Percentiles rank a stretch among this genome's conserved stretches.
Evolutionary conservation across 2,888 invertebrate species (phyloP).

Genomic region (Diplolepis rosae): DNA sequence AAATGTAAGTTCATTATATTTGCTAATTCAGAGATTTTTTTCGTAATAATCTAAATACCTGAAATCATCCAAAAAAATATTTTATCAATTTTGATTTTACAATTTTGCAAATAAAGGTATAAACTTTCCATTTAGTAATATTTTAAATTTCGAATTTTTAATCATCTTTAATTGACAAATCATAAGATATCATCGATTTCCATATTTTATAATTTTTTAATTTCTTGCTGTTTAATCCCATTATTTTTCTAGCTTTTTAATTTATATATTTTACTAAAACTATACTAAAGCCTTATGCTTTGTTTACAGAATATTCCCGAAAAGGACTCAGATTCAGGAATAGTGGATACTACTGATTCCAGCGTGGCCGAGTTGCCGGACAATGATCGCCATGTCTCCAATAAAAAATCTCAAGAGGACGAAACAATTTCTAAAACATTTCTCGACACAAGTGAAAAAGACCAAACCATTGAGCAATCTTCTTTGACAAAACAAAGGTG

Average conservation of each 20-base stretch:
- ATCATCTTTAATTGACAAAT: no score
- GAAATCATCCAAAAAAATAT: no score
- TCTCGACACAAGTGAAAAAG: slow-evolving; percentile 72
- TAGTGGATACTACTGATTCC: slow-evolving; percentile 33
- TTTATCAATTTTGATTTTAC: background rate
- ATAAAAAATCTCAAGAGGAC: slow-evolving; percentile 38
- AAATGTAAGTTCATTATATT: slow-evolving; percentile 57
- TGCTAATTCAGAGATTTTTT: no score
- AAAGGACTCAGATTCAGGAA: slow-evolving; percentile 68
- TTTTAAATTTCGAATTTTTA: no score
- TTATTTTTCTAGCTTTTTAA: background rate
- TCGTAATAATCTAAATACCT: background rate
- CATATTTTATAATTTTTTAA: no score
- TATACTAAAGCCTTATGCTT: background rate
- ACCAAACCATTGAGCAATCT: slow-evolving; percentile 55
- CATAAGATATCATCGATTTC: no score
- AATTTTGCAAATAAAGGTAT: no score
- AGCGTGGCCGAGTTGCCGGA: slow-evolving; percentile 66
- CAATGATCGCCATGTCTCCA: slow-evolving; percentile 70
- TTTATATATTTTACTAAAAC: background rate
- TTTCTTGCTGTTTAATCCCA: background rate
- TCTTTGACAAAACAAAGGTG: slow-evolving; percentile 46
- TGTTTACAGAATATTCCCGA: slow-evolving; percentile 68
- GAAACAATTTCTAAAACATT: slow-evolving; percentile 46
- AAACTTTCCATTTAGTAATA: no score